Evolutionary conservation across 2,888 invertebrate genomes (phyloP).

Genomic region (Tanaodytes sp.): DNA sequence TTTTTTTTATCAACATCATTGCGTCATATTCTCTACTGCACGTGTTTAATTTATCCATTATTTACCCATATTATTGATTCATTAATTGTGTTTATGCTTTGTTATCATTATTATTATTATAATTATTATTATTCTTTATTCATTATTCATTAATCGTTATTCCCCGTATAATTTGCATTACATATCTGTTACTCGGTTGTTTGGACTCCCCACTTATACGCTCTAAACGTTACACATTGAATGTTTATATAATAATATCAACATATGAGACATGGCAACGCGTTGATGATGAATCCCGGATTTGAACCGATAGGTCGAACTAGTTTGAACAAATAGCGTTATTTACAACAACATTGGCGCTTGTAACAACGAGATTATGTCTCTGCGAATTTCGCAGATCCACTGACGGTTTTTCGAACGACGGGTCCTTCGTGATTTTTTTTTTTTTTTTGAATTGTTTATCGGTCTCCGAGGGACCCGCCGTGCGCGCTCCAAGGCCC

Average conservation of each 20-base stretch:
- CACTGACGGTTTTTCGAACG: not conserved
- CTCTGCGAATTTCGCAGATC: conserved; percentile 14
- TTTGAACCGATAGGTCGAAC: conserved; percentile 43
- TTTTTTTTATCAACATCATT: conserved; percentile 45
- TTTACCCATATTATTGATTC: not conserved
- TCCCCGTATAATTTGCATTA: conserved; percentile 1
- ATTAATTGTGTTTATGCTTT: too few relatives aligned
- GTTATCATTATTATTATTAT: too few relatives aligned
- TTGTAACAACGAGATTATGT: conserved; percentile 30
- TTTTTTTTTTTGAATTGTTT: too few relatives aligned
- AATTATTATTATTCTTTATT: too few relatives aligned
- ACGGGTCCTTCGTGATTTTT: not conserved
- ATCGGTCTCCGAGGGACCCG: not conserved
- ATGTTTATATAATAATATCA: conserved; percentile 35
- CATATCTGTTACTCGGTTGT: conserved; percentile 9
- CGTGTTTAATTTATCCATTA: conserved; percentile 14
- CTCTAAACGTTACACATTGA: conserved; percentile 35
- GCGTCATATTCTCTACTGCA: conserved; percentile 31
- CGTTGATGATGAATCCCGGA: conserved; percentile 26
- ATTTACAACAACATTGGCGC: conserved; percentile 50
- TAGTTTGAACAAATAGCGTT: conserved; percentile 42
- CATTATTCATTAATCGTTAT: too few relatives aligned
- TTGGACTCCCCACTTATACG: conserved; percentile 7
- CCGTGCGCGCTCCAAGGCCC: not conserved
- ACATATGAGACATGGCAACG: conserved; percentile 38